phyloP scores from a whole-genome alignment of 2,797 vertebrate species.

The Eleutherodactylus coqui region DNA sequence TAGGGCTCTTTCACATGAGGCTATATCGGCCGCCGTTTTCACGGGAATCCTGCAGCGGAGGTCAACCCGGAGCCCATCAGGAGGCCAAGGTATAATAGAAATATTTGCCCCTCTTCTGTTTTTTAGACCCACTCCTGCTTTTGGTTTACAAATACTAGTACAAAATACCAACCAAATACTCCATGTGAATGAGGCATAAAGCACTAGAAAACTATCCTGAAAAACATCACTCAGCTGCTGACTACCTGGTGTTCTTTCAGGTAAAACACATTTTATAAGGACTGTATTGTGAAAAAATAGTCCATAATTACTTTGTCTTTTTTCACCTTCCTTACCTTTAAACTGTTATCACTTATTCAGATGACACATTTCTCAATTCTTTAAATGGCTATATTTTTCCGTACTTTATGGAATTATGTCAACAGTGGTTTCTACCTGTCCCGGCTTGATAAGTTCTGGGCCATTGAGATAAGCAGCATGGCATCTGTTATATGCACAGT shows the following conservation, averaged over 20 bases:
- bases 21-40: no score
- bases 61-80: no score
- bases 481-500: slow-evolving; percentile 31
- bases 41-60: no score
- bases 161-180: no score
- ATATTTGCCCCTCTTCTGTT: no score
- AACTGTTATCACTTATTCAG: slow-evolving; percentile 1
- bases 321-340: neutral
- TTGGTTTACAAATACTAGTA: no score
- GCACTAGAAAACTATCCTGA: no score
- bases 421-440: slow-evolving; percentile 20
- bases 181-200: no score
- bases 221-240: no score
- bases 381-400: slow-evolving; percentile 32
- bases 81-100: no score
- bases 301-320: neutral
- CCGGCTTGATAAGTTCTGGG: neutral
- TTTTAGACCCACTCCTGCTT: no score
- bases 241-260: neutral
- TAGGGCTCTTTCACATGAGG: no score
- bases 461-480: slow-evolving; percentile 24
- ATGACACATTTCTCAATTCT: neutral
- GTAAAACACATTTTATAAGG: neutral
- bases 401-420: neutral
- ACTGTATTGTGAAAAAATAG: neutral